phyloP scores from a whole-genome alignment of 2,797 vertebrate species.

The Malacoctenus gilli region DNA sequence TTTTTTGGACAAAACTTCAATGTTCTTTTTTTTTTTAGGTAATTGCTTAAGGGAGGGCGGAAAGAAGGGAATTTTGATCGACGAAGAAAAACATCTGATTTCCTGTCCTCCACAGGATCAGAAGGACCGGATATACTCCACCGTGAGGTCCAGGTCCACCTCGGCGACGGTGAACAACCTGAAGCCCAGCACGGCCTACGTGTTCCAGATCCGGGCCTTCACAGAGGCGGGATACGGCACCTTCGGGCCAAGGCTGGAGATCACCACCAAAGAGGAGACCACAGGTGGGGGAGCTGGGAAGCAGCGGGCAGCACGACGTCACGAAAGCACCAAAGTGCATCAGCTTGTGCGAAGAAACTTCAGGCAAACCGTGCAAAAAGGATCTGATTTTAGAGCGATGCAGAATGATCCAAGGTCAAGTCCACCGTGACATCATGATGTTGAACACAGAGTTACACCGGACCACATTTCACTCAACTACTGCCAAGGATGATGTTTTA shows the following conservation, averaged over 20 bases:
- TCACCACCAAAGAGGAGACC: slow-evolving; percentile 95
- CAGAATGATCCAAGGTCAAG: too few relatives aligned
- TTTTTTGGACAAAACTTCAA: background rate
- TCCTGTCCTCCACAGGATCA: slow-evolving; percentile 84
- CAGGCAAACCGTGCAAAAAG: too few relatives aligned
- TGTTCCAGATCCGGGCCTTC: slow-evolving; percentile 98
- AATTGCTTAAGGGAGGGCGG: too few relatives aligned
- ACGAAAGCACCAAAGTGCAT: too few relatives aligned
- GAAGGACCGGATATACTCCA: slow-evolving; percentile 95
- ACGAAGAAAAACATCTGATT: background rate
- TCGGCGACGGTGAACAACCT: slow-evolving; percentile 95
- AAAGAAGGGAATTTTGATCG: background rate
- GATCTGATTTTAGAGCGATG: too few relatives aligned
- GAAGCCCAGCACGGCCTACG: slow-evolving; percentile 95
- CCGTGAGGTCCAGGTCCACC: slow-evolving; percentile 93
- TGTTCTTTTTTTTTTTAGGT: background rate
- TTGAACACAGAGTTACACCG: too few relatives aligned
- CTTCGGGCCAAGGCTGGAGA: slow-evolving; percentile 92
- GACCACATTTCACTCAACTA: too few relatives aligned
- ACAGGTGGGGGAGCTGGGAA: too few relatives aligned
- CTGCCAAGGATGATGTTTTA: too few relatives aligned
- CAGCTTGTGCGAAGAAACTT: too few relatives aligned
- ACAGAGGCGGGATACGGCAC: slow-evolving; percentile 95
- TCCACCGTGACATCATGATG: too few relatives aligned
- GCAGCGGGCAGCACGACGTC: too few relatives aligned